phyloP scores from a whole-genome alignment of 2,797 vertebrate species.

The Poeciliopsis turneri region DNA sequence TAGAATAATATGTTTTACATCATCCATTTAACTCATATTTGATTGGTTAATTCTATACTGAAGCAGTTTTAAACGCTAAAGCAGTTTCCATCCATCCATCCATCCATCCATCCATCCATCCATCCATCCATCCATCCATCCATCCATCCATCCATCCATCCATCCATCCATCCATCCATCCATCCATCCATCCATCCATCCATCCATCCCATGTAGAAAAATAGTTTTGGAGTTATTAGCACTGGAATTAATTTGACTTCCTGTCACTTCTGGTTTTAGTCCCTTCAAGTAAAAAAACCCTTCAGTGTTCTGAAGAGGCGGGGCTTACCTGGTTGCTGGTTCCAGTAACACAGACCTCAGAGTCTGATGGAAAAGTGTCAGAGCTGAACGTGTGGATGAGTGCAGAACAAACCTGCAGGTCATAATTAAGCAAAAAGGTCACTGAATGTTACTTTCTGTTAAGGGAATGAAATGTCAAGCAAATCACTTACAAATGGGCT shows the following conservation, averaged over 20 bases:
- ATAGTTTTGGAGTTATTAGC: background rate
- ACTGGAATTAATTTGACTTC: background rate
- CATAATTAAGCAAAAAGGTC: background rate
- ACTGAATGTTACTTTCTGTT: background rate
- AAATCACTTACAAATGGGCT: constrained; percentile 83
- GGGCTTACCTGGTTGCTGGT: constrained; percentile 74
- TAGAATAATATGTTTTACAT: background rate
- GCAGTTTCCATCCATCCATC: too few relatives aligned
- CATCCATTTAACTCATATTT: background rate
- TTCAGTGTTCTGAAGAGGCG: background rate
- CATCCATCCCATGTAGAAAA: background rate
- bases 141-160: too few relatives aligned
- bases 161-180: too few relatives aligned
- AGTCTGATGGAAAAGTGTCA: constrained; percentile 78
- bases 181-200: too few relatives aligned
- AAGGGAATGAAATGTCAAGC: background rate
- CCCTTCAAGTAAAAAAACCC: background rate
- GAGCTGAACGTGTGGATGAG: constrained; percentile 82
- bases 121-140: too few relatives aligned
- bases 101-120: too few relatives aligned
- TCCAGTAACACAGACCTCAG: constrained; percentile 80
- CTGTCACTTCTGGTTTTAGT: background rate
- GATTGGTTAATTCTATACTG: background rate
- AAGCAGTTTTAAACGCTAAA: background rate
- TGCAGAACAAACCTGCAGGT: constrained; percentile 82